A percentile compares a stretch with the other conserved stretches of the same genome.
Evolutionary conservation across 2,797 vertebrate species (phyloP).

Genomic region (Heliangelus exortis): DNA sequence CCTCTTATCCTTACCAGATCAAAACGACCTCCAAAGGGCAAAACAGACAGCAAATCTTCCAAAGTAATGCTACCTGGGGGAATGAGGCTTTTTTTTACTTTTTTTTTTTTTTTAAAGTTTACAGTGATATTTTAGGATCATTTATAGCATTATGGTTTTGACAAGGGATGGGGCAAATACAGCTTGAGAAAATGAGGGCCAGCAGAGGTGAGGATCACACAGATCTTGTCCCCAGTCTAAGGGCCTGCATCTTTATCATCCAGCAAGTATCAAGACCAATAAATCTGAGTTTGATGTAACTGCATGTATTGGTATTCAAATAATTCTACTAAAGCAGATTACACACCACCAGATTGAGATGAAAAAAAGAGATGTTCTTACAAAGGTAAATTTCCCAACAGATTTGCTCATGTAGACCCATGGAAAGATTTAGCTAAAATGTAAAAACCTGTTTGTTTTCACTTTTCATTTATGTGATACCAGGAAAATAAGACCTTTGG

Average conservation of each 20-base stretch:
- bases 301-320: not conserved
- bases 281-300: not conserved
- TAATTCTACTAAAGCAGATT: not conserved
- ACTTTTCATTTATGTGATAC: not conserved
- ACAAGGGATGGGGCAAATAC: not conserved
- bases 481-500: not conserved
- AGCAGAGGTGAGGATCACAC: not conserved
- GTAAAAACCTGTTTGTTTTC: not conserved
- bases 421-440: not conserved
- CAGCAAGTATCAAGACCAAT: not conserved
- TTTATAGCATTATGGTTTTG: not conserved
- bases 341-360: not conserved
- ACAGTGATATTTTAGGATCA: not conserved
- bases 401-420: not conserved
- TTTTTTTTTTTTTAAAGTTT: not conserved
- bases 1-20: conserved; percentile 88
- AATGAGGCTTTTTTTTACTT: not conserved
- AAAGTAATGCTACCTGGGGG: conserved; percentile 86
- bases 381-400: not conserved
- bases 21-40: conserved; percentile 91
- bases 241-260: not conserved
- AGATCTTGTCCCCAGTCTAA: not conserved
- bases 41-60: conserved; percentile 88
- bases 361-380: not conserved
- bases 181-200: not conserved